A percentile compares a stretch with the other conserved stretches of the same genome.
Evolutionary conservation across 2,888 invertebrate species (phyloP).

Genomic region (Stenotaenia linearis): DNA sequence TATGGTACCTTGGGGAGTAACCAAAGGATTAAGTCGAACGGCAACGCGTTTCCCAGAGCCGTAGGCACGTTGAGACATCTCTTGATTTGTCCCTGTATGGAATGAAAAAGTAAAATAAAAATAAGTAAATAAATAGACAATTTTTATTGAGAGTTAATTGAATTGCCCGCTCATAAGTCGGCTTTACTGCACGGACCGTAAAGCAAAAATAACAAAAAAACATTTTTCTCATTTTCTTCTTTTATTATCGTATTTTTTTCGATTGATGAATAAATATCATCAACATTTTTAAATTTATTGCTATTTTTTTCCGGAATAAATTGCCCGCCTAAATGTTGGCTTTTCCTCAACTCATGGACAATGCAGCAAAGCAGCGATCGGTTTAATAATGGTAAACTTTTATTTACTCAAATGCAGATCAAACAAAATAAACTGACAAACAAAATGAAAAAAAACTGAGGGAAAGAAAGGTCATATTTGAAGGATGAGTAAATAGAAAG

Average conservation of each 20-base stretch:
- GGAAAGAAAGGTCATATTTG: background rate
- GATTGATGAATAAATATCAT: background rate
- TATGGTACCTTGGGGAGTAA: conserved; percentile 6
- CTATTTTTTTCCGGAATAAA: background rate
- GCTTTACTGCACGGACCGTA: background rate
- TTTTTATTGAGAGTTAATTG: background rate
- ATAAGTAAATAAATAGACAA: background rate
- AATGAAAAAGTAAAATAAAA: background rate
- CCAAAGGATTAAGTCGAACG: conserved; percentile 12
- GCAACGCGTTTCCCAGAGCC: background rate
- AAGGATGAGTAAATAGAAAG: background rate
- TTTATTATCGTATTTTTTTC: background rate
- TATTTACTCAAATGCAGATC: conserved; percentile 3
- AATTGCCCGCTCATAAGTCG: background rate
- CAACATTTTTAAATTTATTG: background rate
- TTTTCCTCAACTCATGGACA: background rate
- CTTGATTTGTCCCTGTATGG: background rate
- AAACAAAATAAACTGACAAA: conserved; percentile 3
- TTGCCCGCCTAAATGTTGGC: conserved; percentile 6
- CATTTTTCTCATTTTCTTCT: background rate
- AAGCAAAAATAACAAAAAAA: background rate
- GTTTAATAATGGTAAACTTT: background rate
- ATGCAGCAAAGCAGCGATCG: background rate
- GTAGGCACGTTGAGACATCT: background rate
- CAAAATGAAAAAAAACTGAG: background rate